Evolutionary conservation across 2,797 vertebrate species (phyloP), one percentile per base, ranked within the genome.

Genomic region (Sparidentex hasta): DNA sequence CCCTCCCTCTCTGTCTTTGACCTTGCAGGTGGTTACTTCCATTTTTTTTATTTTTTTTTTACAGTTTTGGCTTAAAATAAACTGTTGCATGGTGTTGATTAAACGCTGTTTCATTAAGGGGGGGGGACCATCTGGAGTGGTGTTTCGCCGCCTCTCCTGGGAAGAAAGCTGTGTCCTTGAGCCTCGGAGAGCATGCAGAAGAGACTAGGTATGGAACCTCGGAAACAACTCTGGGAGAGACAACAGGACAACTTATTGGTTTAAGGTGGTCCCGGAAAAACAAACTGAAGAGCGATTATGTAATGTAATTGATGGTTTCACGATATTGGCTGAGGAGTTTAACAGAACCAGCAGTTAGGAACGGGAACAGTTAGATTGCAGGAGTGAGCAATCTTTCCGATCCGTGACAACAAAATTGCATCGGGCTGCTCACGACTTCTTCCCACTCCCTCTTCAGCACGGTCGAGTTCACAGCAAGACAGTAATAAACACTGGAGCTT

Each of bases 251-350:
- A 38, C 46, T 51, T 18, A 68, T 56, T 29, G 47, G 17, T 76
- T 68, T 52, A 38, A 11, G 38, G 38, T 44, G 29, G 33, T 54
- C 23, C 33, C 16, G 44, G 64, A 70, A 29, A 62, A 25, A 43
- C 21, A 62, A 61, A 63, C 8, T 7, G n/a, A 38, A 65, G 16
- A 56, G 7, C 59, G 20, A 14, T 74, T 77, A 11, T 56, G 69
- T 74, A 83, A 81, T 56, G 33, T 72, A 64, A 79, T 69, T 55
- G 69, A 69, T 74, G 75, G 78, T 81, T 78, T 56, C 63, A 51
- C 62, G 61, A 68, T 65, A 75, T 78, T 64, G 47, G 25, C 69
- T 41, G 41, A 44, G 57, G 47, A 64, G 56, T 72, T 65, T 20
- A 52, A 73, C 58, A 76, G 71, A 76, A 67, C 23, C 38, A 51